phyloP scores from a whole-genome alignment of 2,113 vertebrate genomes.

The Rhinogobius similis region DNA sequence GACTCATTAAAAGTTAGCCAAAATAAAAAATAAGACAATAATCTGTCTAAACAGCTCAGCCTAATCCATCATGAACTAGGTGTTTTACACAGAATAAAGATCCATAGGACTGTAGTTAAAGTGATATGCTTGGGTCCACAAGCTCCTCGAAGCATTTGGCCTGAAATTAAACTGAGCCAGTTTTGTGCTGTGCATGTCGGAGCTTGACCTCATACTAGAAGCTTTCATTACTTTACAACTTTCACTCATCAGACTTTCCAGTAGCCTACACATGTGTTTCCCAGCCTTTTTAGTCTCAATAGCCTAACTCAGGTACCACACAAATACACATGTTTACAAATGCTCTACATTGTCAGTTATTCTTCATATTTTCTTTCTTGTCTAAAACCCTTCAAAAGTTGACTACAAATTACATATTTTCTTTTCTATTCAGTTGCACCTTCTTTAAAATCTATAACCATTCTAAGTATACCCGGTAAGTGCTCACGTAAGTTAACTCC shows the following conservation, averaged over 20 bases:
- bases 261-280: background rate
- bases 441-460: too few species aligned
- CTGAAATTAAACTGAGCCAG: background rate
- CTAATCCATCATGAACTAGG: background rate
- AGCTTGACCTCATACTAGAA: background rate
- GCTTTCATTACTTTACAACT: background rate
- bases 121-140: background rate
- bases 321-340: too few species aligned
- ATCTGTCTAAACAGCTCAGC: background rate
- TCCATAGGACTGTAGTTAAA: background rate
- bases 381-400: too few species aligned
- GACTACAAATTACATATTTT: too few species aligned
- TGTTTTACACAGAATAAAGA: background rate
- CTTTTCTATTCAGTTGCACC: too few species aligned
- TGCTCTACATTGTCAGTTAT: too few species aligned
- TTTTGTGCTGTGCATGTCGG: background rate
- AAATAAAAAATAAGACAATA: background rate
- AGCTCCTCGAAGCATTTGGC: background rate
- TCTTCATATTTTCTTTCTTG: too few species aligned
- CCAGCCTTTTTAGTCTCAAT: too few species aligned
- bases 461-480: too few species aligned
- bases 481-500: too few species aligned
- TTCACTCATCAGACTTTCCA: background rate
- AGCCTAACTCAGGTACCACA: too few species aligned
- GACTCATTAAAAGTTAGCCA: background rate